Conservation (phyloP, 2,797 vertebrate species). For the Poecilia picta region DNA sequence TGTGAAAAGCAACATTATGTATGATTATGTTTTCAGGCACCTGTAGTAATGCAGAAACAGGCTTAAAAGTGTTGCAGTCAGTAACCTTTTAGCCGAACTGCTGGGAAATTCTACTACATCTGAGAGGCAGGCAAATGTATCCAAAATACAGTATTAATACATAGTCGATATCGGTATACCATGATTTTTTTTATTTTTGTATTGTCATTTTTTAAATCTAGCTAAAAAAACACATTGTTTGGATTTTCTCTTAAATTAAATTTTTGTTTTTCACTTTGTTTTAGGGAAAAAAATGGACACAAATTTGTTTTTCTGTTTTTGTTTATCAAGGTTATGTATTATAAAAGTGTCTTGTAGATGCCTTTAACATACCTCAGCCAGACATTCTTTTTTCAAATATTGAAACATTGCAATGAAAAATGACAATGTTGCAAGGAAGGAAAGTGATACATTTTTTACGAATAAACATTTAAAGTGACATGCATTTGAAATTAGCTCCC, state of each 20-base stretch:
- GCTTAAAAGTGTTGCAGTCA: background rate
- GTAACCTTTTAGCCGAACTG: conserved; percentile 15
- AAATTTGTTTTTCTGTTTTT: background rate
- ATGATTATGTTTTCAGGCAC: background rate
- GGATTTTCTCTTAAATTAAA: too few relatives aligned
- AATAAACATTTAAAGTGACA: background rate
- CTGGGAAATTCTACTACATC: conserved; percentile 26
- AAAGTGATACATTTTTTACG: background rate
- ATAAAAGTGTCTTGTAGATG: too few relatives aligned
- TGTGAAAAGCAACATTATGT: background rate
- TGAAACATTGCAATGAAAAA: background rate
- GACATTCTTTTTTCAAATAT: background rate
- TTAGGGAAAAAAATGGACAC: too few relatives aligned
- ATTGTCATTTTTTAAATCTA: too few relatives aligned
- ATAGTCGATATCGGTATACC: too few relatives aligned
- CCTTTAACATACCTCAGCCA: background rate
- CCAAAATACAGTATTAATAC: too few relatives aligned
- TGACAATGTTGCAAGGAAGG: background rate
- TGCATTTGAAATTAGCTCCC: too few relatives aligned
- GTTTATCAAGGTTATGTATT: background rate
- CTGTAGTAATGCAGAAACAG: background rate
- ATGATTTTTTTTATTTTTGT: too few relatives aligned
- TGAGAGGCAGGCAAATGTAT: background rate
- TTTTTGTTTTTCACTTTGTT: too few relatives aligned
- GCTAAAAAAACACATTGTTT: too few relatives aligned